Evolutionary conservation across 2,113 vertebrate species (phyloP), one percentile per base, ranked within the genome.

Genomic region (Solea senegalensis): DNA sequence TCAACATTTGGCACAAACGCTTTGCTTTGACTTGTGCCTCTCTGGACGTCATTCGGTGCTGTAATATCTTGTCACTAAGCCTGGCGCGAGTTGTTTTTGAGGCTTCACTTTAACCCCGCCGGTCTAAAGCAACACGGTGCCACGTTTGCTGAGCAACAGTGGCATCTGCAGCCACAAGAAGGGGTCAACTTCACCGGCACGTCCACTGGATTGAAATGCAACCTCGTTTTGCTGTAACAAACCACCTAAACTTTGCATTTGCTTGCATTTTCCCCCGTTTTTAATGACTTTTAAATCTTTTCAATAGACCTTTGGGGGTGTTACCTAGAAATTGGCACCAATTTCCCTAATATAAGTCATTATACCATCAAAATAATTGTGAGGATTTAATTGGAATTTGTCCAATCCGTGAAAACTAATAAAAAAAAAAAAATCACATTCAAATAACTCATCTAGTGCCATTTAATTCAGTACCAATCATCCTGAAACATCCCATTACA

Each of bases 1-100:
- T 43, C 43, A 69, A 70, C 81, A 84, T 67, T 82, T 76, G 76
- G 53, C 28, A n/a, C 6, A 16, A 67, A 14, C 2, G 5, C 59
- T 72, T 64, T 46, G 15, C 59, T 55, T 57, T 14, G 46, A 21
- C 15, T 74, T 1, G 34, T 13, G 54, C 40, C 8, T 74, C 9
- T 65, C 49, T 52, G 45, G 58, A 59, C 41, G 16, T 53, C 40
- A 57, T 60, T 60, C 43, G 72, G 8, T 13, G 65, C 15, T 28
- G 3, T 56, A 43, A 0, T 14, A 12, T 52, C 52, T 55, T 65
- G 8, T 66, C 14, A 49, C 11, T 11, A 40, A 39, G 46, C 14
- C 5, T 66, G 7, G 2, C 8, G 1, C 4, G 2, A 41, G 60
- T 15, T 16, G n/a, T 16, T 12, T 43, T 49, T 51, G 4, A 48